Conservation (phyloP, 1,140 invertebrate genomes). For the Zaprionus tsacasi region DNA sequence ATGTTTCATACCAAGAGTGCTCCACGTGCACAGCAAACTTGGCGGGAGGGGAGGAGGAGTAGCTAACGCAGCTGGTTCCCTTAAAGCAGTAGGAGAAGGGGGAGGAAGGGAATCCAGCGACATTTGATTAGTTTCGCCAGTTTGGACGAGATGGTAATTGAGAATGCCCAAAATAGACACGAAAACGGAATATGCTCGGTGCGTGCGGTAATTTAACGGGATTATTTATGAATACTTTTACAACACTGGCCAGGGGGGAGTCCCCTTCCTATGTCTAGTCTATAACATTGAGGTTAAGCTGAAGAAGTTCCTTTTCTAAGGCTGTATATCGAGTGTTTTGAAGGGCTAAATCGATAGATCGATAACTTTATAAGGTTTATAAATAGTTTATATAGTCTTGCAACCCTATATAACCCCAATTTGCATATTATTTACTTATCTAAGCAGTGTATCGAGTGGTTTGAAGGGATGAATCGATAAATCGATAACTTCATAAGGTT, state of each 20-base stretch:
- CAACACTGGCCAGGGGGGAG: not conserved
- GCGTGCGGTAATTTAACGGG: conserved; percentile 51
- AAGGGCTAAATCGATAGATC: not conserved
- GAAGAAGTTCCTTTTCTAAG: too few relatives aligned
- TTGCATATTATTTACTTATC: too few relatives aligned
- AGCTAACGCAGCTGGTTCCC: conserved; percentile 44
- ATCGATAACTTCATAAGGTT: not conserved
- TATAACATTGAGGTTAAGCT: too few relatives aligned
- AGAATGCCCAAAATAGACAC: conserved; percentile 51
- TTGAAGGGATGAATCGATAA: not conserved
- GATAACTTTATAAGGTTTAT: not conserved
- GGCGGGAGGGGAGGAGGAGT: not conserved
- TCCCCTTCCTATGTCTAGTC: too few relatives aligned
- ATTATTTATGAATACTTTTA: conserved; percentile 60
- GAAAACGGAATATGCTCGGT: conserved; percentile 38
- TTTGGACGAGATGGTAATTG: conserved; percentile 68
- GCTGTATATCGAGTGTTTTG: too few relatives aligned
- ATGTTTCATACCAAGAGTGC: conserved; percentile 69
- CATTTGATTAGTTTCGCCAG: conserved; percentile 79
- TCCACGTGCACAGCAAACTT: conserved; percentile 18
- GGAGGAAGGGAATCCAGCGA: conserved; percentile 17
- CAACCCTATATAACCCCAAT: not conserved
- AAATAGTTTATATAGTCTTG: not conserved
- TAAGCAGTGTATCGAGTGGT: too few relatives aligned
- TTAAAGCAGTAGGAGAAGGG: conserved; percentile 2